Evolutionary conservation across 1,140 invertebrate species (phyloP).

Genomic region (Polypedilum vanderplanki): DNA sequence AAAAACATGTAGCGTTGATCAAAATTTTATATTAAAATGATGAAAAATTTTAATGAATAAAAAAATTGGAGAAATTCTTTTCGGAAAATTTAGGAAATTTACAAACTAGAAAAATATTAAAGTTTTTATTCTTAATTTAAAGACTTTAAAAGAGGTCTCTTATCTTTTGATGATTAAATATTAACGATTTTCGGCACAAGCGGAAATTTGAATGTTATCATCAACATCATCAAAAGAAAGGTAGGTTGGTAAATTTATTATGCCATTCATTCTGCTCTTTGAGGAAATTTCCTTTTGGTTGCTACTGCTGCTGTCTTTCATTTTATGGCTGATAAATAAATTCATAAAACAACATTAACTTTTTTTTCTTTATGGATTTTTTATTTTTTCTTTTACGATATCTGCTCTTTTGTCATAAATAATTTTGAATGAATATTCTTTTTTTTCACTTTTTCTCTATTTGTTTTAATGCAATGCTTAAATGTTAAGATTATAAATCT

Average conservation of each 20-base stretch:
- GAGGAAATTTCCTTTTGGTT: too few relatives aligned
- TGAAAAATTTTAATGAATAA: neutral
- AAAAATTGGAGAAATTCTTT: neutral
- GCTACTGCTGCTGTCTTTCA: too few relatives aligned
- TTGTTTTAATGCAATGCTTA: neutral
- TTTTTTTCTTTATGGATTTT: neutral
- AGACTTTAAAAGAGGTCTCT: too few relatives aligned
- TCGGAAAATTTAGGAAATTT: slow-evolving; percentile 2
- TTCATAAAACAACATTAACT: too few relatives aligned
- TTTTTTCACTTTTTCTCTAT: neutral
- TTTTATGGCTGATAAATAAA: too few relatives aligned
- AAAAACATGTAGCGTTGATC: neutral
- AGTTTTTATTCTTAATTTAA: neutral
- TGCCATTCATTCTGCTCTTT: too few relatives aligned
- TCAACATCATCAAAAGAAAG: too few relatives aligned
- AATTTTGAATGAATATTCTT: slow-evolving; percentile 1
- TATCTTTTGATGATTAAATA: too few relatives aligned
- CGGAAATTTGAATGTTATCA: too few relatives aligned
- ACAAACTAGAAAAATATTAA: neutral
- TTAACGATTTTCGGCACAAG: too few relatives aligned
- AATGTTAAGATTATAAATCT: slow-evolving; percentile 8
- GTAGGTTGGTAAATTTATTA: too few relatives aligned
- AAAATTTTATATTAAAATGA: slow-evolving; percentile 15
- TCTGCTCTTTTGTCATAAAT: slow-evolving; percentile 15
- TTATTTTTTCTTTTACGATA: slow-evolving; percentile 3